A percentile compares a stretch with the other conserved stretches of the same genome.
Conservation (phyloP, 2,797 vertebrate genomes). For the Eidolon dupreanum region DNA sequence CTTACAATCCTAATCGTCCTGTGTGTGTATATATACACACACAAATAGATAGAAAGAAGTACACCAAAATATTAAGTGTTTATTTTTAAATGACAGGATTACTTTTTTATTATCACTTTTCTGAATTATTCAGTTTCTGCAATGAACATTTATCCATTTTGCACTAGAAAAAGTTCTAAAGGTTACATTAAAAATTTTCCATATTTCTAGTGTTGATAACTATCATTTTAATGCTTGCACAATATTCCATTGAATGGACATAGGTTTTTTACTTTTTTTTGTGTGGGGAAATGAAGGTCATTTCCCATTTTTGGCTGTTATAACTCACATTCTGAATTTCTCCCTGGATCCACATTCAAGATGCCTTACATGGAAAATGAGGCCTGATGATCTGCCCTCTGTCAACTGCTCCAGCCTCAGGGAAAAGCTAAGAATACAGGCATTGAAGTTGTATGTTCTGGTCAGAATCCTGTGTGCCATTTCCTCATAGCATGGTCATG, state of each 20-base stretch:
- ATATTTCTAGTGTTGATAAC: not conserved
- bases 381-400: not conserved
- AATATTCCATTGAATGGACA: not conserved
- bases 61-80: not conserved
- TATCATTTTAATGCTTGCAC: not conserved
- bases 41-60: not conserved
- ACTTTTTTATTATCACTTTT: not conserved
- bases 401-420: not conserved
- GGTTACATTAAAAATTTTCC: not conserved
- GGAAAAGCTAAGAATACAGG: not conserved
- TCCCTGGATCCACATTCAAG: not conserved
- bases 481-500: not conserved
- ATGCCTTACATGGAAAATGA: not conserved
- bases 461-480: not conserved
- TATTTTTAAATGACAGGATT: not conserved
- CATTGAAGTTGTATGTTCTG: rapidly evolving
- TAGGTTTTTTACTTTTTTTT: not conserved
- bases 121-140: not conserved
- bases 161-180: not conserved
- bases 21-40: not conserved
- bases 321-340: not conserved
- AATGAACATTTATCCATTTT: not conserved
- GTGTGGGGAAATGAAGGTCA: not conserved
- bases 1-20: not conserved
- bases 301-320: not conserved